Percentiles rank a stretch among this genome's conserved stretches.
Evolutionary conservation across 2,113 vertebrate genomes (phyloP).

Genomic region (Corythaeola cristata): DNA sequence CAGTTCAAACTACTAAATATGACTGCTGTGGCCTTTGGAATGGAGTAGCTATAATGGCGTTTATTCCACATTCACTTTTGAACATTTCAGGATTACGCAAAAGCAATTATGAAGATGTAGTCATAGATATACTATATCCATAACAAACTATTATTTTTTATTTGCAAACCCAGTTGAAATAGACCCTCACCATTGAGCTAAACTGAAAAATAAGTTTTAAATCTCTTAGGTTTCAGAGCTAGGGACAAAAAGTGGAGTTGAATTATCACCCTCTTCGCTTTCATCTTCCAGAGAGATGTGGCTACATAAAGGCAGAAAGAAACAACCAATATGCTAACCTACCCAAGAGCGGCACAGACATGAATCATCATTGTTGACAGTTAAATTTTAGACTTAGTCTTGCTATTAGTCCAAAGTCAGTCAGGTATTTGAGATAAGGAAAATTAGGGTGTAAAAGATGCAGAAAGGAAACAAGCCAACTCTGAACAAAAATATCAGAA

Average conservation of each 20-base stretch:
- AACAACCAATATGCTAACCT: background rate
- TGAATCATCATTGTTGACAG: background rate
- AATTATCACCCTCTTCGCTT: background rate
- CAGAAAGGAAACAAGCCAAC: background rate
- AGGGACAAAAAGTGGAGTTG: background rate
- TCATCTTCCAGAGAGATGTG: background rate
- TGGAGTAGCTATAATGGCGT: background rate
- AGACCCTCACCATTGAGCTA: background rate
- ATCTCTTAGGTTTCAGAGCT: background rate
- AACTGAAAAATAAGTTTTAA: background rate
- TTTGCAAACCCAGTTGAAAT: background rate
- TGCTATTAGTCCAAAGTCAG: background rate
- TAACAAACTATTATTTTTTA: background rate
- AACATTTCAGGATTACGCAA: background rate
- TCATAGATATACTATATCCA: background rate
- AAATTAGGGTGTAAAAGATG: background rate
- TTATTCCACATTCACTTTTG: background rate
- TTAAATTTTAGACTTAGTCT: background rate
- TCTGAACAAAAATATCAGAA: background rate
- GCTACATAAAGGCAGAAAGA: background rate
- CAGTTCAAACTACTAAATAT: background rate
- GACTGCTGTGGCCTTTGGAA: background rate
- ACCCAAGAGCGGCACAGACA: background rate
- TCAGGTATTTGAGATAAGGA: background rate
- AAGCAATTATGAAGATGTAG: background rate